These are phyloP conservation scores for Ditula angustiorana DNA, from an alignment of 2,888 invertebrate species.

Conservation along the genomic window DNA sequence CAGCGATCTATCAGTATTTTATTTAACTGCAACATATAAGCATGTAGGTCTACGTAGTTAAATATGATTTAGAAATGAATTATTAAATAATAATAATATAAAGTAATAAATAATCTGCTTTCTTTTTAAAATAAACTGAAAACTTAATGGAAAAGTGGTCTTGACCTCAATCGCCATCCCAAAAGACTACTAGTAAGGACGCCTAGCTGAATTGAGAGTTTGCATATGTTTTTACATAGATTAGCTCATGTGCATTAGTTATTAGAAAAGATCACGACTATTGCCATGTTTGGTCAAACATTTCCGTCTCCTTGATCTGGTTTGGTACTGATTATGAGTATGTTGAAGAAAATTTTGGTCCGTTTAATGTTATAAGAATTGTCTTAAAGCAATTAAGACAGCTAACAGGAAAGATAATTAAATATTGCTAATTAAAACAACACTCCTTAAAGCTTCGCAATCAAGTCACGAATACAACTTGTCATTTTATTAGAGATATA, in stretches of 20 bases:
- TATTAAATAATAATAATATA: too few relatives aligned
- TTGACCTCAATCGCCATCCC: too few relatives aligned
- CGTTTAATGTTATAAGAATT: neutral
- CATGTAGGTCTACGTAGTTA: neutral
- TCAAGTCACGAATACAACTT: neutral
- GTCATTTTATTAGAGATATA: constrained; percentile 1
- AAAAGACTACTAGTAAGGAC: neutral
- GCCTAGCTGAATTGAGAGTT: neutral
- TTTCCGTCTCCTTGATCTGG: constrained; percentile 19
- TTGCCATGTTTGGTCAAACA: constrained; percentile 22
- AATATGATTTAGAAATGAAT: too few relatives aligned
- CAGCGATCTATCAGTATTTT: constrained; percentile 33
- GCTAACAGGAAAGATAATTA: neutral
- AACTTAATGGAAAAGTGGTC: too few relatives aligned
- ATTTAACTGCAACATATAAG: constrained; percentile 20
- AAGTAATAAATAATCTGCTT: too few relatives aligned
- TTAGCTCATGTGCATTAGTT: constrained; percentile 18
- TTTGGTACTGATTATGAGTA: neutral
- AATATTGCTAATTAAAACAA: neutral
- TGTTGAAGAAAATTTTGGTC: neutral
- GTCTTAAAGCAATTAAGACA: neutral
- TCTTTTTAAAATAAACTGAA: too few relatives aligned
- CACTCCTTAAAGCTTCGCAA: neutral
- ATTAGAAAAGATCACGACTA: constrained; percentile 31
- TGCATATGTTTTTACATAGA: constrained; percentile 17